phyloP scores from a whole-genome alignment of 2,797 vertebrate species.

The Alauda arvensis region DNA sequence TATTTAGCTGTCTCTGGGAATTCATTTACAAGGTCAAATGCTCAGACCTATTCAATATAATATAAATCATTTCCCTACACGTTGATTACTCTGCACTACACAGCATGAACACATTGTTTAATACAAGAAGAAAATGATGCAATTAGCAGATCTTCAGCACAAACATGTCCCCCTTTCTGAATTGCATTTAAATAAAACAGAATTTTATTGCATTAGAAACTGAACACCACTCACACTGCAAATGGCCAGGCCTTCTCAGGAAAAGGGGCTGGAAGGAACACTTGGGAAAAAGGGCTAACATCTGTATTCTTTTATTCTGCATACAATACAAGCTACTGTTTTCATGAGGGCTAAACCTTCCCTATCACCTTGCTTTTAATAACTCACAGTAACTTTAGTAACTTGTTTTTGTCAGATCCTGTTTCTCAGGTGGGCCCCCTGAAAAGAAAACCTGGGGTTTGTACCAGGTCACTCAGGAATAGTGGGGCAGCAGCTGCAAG shows the following conservation, averaged over 20 bases:
- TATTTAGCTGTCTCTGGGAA: slow-evolving; percentile 1
- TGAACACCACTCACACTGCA: not conserved
- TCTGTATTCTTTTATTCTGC: not conserved
- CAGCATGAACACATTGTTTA: not conserved
- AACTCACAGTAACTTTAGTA: not conserved
- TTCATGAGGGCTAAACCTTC: not conserved
- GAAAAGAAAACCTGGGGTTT: not conserved
- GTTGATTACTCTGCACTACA: not conserved
- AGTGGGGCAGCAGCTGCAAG: not conserved
- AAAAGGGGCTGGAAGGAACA: not conserved
- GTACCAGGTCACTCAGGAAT: not conserved
- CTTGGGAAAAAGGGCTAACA: not conserved
- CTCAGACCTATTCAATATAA: not conserved
- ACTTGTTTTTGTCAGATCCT: not conserved
- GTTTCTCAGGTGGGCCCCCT: not conserved
- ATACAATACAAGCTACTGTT: not conserved
- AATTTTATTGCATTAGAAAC: not conserved
- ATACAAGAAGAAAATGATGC: not conserved
- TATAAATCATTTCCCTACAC: not conserved
- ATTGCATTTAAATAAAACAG: not conserved
- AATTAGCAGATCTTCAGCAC: slow-evolving; percentile 1
- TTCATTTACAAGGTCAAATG: slow-evolving; percentile 4
- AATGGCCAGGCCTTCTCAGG: not conserved
- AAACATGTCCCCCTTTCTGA: not conserved
- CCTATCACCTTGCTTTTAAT: not conserved